Conservation (phyloP, 2,797 vertebrate species). For the Helarctos malayanus region DNA sequence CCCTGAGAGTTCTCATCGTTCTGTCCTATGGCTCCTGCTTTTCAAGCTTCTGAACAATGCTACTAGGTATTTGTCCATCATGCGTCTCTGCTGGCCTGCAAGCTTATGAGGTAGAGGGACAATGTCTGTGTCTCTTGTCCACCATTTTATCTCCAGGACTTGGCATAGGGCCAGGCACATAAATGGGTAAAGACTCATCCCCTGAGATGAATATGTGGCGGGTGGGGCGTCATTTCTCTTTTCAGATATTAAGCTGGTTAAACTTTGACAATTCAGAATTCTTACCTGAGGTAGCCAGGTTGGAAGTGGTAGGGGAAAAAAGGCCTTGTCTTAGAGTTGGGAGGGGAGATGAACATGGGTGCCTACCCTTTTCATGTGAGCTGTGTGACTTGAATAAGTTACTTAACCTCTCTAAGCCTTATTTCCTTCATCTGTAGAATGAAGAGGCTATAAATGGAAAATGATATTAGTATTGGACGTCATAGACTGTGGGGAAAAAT, state of each 20-base stretch:
- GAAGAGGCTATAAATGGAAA: neutral
- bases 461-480: neutral
- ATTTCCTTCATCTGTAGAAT: neutral
- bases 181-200: neutral
- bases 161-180: neutral
- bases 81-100: neutral
- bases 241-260: neutral
- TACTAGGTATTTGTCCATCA: neutral
- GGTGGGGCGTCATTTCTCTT: neutral
- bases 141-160: neutral
- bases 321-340: neutral
- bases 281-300: neutral
- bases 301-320: neutral
- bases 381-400: neutral
- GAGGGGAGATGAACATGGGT: neutral
- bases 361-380: neutral
- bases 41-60: neutral
- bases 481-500: neutral
- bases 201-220: neutral
- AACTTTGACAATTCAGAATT: neutral
- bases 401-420: neutral
- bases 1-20: fast-evolving
- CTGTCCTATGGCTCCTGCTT: neutral
- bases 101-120: neutral
- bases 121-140: neutral